Evolutionary conservation across 2,113 vertebrate genomes (phyloP).

Genomic region (Sus scrofa): DNA sequence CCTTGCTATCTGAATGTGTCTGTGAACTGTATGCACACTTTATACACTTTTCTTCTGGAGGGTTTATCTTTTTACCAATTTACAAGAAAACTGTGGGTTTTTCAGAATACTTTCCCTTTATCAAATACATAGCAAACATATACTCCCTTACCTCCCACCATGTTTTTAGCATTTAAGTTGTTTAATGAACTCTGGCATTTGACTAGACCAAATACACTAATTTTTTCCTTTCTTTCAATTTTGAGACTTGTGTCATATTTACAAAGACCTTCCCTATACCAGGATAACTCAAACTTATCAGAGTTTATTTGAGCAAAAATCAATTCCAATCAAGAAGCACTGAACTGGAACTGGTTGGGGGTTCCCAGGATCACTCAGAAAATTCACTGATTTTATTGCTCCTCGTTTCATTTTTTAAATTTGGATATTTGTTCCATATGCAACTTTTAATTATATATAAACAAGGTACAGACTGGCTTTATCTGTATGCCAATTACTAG

Average conservation of each 20-base stretch:
- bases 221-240: background rate
- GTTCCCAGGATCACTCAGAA: background rate
- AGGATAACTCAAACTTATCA: background rate
- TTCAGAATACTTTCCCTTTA: background rate
- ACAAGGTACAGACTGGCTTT: background rate
- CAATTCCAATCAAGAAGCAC: no score
- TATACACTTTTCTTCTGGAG: background rate
- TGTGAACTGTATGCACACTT: background rate
- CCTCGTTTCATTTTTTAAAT: background rate
- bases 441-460: conserved; percentile 21
- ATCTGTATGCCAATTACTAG: background rate
- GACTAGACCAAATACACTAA: background rate
- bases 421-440: background rate
- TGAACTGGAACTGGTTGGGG: no score
- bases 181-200: conserved; percentile 27
- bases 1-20: background rate
- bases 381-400: background rate
- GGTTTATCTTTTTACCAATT: background rate
- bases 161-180: background rate
- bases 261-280: background rate
- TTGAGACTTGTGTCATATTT: background rate
- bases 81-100: background rate
- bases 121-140: background rate
- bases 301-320: no score
- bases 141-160: background rate